These are phyloP conservation scores for Agriopis leucophaearia DNA, from an alignment of 2,888 invertebrate genomes.

Conservation along the genomic window DNA sequence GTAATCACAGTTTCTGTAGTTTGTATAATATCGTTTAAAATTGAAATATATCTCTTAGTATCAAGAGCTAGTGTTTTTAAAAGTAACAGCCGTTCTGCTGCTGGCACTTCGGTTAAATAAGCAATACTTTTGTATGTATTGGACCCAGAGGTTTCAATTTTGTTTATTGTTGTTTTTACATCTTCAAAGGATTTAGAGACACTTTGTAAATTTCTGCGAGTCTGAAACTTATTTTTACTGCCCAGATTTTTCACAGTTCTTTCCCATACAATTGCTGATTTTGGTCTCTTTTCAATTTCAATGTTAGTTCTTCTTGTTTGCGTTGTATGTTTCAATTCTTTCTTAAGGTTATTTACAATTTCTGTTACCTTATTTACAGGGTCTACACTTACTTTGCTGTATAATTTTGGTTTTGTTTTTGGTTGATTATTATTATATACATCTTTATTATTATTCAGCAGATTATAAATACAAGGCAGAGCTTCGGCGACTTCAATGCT, in stretches of 20 bases:
- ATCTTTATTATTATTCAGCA: constrained; percentile 49
- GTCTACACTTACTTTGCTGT: constrained; percentile 5
- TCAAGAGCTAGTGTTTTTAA: constrained; percentile 68
- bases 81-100: constrained; percentile 62
- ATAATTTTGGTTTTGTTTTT: not conserved
- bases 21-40: constrained; percentile 58
- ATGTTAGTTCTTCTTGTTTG: constrained; percentile 56
- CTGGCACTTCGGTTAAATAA: constrained; percentile 54
- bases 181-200: constrained; percentile 59
- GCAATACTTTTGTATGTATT: constrained; percentile 65
- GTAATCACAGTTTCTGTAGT: constrained; percentile 48
- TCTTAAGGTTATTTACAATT: constrained; percentile 64
- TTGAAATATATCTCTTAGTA: constrained; percentile 53
- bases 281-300: constrained; percentile 54
- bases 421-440: not conserved
- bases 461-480: constrained; percentile 74
- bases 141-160: constrained; percentile 55
- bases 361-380: constrained; percentile 56
- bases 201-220: constrained; percentile 55
- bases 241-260: constrained; percentile 66
- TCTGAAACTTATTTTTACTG: constrained; percentile 46
- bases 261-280: constrained; percentile 73
- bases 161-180: constrained; percentile 60
- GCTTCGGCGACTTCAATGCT: constrained; percentile 64
- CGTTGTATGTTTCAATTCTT: constrained; percentile 53